Conservation (phyloP, 30 jellyfish, hydroid and myxozoan species). For the Aurelia aurita complex sp. Pacific region DNA sequence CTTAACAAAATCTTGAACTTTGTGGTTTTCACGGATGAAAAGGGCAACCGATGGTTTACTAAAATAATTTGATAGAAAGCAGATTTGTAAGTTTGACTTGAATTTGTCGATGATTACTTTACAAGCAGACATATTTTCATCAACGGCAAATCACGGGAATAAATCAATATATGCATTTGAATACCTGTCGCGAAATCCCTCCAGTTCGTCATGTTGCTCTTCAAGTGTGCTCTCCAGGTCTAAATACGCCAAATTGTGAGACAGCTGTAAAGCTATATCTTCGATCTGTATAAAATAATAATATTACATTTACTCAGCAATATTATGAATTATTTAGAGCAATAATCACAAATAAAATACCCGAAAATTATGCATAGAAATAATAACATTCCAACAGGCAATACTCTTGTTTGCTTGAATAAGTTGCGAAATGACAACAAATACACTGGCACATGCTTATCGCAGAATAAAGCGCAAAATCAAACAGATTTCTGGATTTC, state of each 20-base stretch:
- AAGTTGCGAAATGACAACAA: too few relatives aligned
- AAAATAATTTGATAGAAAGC: slow-evolving; percentile 4
- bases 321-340: not conserved
- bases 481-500: too few relatives aligned
- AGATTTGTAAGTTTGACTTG: not conserved
- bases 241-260: slow-evolving; percentile 90
- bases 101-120: not conserved
- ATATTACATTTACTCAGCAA: not conserved
- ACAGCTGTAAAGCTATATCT: slow-evolving; percentile 95
- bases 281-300: slow-evolving; percentile 73
- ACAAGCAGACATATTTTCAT: slow-evolving; percentile 4
- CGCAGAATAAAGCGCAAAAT: too few relatives aligned
- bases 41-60: not conserved
- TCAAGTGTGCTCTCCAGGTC: slow-evolving; percentile 97
- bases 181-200: slow-evolving; percentile 98
- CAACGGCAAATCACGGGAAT: slow-evolving; percentile 31
- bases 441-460: too few relatives aligned
- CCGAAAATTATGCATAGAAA: not conserved
- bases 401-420: too few relatives aligned
- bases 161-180: slow-evolving; percentile 24
- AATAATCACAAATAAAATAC: not conserved
- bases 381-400: too few relatives aligned
- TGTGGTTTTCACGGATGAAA: slow-evolving; percentile 1
- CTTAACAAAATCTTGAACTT: not conserved
- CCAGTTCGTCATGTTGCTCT: slow-evolving; percentile 96